These are phyloP conservation scores for Phenganax marumi DNA, from an alignment of 92 coral and sea anemone genomes.

Conservation along the genomic window DNA sequence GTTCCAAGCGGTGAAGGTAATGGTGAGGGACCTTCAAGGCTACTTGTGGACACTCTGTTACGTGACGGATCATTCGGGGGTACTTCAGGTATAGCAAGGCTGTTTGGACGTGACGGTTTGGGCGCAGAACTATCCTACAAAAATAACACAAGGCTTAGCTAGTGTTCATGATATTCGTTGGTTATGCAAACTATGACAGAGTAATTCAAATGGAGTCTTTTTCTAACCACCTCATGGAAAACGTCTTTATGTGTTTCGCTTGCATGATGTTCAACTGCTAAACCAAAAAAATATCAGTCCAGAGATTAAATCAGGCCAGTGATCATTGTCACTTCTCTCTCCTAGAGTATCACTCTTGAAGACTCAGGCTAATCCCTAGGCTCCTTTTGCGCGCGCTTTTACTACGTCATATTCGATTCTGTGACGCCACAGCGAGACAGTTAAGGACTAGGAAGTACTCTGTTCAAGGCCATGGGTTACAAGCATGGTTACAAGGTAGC, in stretches of 20 bases:
- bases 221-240: constrained; percentile 19
- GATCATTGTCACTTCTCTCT: no score
- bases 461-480: no score
- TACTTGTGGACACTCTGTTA: constrained; percentile 1
- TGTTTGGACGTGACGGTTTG: constrained; percentile 27
- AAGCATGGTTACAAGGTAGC: no score
- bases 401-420: no score
- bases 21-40: constrained; percentile 26
- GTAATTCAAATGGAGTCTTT: background rate
- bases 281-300: background rate
- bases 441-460: no score
- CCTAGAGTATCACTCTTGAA: no score
- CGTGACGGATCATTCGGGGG: constrained; percentile 18
- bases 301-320: no score
- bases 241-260: constrained; percentile 18
- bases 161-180: background rate
- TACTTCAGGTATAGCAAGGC: constrained; percentile 11
- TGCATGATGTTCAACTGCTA: background rate
- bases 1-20: constrained; percentile 11
- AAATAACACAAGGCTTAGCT: background rate
- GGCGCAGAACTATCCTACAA: constrained; percentile 1
- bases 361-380: no score
- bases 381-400: no score
- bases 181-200: background rate
- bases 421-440: no score